phyloP scores from a whole-genome alignment of 2,888 invertebrate genomes.

The Pyrrhia umbra region DNA sequence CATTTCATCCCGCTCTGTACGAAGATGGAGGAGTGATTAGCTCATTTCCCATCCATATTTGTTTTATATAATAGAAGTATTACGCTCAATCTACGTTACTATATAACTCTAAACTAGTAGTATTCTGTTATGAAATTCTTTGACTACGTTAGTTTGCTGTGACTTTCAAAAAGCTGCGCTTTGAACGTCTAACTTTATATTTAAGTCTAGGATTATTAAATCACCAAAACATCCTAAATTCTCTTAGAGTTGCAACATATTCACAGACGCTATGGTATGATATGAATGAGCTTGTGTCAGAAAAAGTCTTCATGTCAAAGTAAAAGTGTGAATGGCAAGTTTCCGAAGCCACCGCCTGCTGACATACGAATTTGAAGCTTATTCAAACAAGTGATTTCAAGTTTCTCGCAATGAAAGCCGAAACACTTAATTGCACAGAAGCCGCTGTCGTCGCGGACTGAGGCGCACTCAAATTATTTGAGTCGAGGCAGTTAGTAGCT shows the following conservation, averaged over 20 bases:
- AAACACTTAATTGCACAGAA: conserved; percentile 81
- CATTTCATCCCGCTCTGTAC: too few species aligned
- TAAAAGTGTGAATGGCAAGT: conserved; percentile 50
- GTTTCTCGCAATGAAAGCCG: conserved; percentile 78
- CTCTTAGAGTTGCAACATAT: conserved; percentile 4
- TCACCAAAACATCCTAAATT: not conserved
- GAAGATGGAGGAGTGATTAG: too few species aligned
- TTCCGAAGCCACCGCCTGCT: conserved; percentile 48
- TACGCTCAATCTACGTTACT: not conserved
- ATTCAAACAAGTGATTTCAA: conserved; percentile 76
- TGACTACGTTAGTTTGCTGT: not conserved
- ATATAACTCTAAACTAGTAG: not conserved
- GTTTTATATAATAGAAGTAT: too few species aligned
- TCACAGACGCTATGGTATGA: conserved; percentile 10
- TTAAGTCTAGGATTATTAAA: conserved; percentile 5
- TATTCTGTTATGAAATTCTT: not conserved
- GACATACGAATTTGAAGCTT: conserved; percentile 67
- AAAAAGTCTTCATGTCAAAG: conserved; percentile 38
- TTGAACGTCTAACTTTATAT: conserved; percentile 8
- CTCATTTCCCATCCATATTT: too few species aligned
- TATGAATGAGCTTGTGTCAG: conserved; percentile 32
- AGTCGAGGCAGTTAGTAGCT: conserved; percentile 69
- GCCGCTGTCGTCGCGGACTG: conserved; percentile 64
- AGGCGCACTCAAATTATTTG: conserved; percentile 75
- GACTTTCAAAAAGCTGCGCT: not conserved